Evolutionary conservation across 2,113 vertebrate species (phyloP).

Genomic region (Ciconia boyciana): DNA sequence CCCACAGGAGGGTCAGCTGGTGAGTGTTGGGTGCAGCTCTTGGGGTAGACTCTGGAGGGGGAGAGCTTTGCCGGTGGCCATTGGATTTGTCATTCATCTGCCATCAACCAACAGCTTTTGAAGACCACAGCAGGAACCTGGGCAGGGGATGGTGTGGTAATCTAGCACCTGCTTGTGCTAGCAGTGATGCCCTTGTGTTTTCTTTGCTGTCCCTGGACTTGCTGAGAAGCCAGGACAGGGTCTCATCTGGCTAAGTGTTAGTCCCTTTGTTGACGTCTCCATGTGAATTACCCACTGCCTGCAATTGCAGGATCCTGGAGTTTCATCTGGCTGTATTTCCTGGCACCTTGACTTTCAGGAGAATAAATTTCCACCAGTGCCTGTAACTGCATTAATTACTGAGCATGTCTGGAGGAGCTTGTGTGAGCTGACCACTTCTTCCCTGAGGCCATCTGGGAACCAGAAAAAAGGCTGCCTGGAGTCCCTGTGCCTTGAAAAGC

Average conservation of each 20-base stretch:
- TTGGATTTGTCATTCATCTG: not conserved
- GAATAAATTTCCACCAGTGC: not conserved
- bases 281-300: not conserved
- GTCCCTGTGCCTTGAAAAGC: not conserved
- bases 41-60: not conserved
- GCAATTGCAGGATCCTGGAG: not conserved
- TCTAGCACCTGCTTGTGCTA: not conserved
- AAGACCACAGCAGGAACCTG: not conserved
- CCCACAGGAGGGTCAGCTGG: too few species aligned
- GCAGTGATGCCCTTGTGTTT: not conserved
- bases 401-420: not conserved
- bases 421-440: not conserved
- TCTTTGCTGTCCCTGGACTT: not conserved
- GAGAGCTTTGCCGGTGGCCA: accelerated
- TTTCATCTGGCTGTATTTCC: not conserved
- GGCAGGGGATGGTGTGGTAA: not conserved
- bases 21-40: not conserved
- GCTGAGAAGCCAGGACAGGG: not conserved
- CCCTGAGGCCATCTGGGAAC: not conserved
- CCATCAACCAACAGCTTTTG: not conserved
- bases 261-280: not conserved
- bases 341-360: not conserved
- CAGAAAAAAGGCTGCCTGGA: not conserved
- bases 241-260: not conserved
- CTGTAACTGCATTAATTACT: not conserved